Evolutionary conservation across 2,113 vertebrate genomes (phyloP), one percentile per base, ranked within the genome.

Genomic region (Cyphomyrus plagiostoma): DNA sequence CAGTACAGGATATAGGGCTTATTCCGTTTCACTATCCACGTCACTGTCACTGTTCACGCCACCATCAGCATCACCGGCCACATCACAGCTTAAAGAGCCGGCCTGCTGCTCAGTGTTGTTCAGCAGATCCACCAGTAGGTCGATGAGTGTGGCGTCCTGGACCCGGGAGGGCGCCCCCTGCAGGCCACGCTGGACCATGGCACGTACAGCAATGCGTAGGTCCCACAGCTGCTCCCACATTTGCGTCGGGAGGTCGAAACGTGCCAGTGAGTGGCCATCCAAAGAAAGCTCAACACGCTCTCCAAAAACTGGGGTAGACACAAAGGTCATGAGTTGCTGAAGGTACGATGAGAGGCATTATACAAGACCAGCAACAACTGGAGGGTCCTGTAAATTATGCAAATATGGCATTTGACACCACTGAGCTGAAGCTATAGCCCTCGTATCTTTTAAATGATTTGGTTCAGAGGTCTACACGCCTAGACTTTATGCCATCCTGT

Each of bases 131-230:
- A 97, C 96, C 19, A 99, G 93, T 91, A 99, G 94, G 30, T 95
- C 95, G 11, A 99, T 94, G 89, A 99, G 97, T 90, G 97, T 93
- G 90, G 95, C 94, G 10, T 99, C 97, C 91, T 98, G 96, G 26
- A 50, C 4, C 0, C 70, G 91, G 95, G 94, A 92, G 0, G 94
- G 93, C 19, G 90, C 95, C 94, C 96, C 96, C 0, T 92, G 96
- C 91, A 99, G 96, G 92, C 97, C 97, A 49, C 96, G 96, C 91
- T 97, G 95, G 88, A 99, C 93, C 98, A 99, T 99, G 91, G 95
- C 96, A 93, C 97, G 97, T 30, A 99, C 93, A 3, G 98, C 97
- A 1, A 95, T 95, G 2, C 98, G 97, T n/a, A 99, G 94, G 23
- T 97, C 97, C 89, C 97, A 96, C 88, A 99, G 96, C 49, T 99